A percentile compares a stretch with the other conserved stretches of the same genome.
These are phyloP conservation scores for Octodon degus DNA, from an alignment of 2,113 vertebrate genomes.

Conservation along the genomic window DNA sequence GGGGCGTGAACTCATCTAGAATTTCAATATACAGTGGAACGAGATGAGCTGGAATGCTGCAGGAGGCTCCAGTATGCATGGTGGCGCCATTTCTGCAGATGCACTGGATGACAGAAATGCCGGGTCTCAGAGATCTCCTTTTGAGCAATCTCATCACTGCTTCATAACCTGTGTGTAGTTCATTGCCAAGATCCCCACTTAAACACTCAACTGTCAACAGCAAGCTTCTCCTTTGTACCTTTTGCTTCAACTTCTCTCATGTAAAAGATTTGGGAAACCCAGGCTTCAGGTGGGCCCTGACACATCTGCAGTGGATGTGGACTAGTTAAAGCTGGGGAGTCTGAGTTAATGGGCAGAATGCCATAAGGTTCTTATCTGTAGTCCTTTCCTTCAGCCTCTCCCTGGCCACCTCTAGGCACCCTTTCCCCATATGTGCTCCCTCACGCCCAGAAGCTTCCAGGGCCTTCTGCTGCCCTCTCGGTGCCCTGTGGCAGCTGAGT, in stretches of 20 bases:
- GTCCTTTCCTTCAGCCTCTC: not conserved
- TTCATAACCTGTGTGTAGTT: constrained; percentile 75
- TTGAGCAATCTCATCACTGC: constrained; percentile 48
- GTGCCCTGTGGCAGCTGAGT: not conserved
- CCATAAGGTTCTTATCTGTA: not conserved
- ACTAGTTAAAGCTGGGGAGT: not conserved
- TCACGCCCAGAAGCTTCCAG: not conserved
- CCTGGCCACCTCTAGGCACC: not conserved
- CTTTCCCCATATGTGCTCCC: not conserved
- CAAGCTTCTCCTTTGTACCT: constrained; percentile 31
- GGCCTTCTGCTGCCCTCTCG: not conserved
- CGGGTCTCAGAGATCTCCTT: constrained; percentile 63
- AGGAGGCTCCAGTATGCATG: not conserved
- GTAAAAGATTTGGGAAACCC: constrained; percentile 70
- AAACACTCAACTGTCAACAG: constrained; percentile 68
- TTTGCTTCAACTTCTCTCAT: constrained; percentile 48
- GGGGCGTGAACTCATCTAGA: not conserved
- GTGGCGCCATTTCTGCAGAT: constrained; percentile 24
- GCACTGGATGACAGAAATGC: constrained; percentile 49
- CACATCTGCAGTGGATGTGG: not conserved
- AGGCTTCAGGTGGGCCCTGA: not conserved
- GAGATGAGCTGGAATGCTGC: constrained; percentile 26
- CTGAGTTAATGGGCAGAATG: not conserved
- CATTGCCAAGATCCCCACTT: not conserved
- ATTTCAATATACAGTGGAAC: constrained; percentile 49